Conservation (phyloP, 1,140 invertebrate species). For the Manduca sexta region DNA sequence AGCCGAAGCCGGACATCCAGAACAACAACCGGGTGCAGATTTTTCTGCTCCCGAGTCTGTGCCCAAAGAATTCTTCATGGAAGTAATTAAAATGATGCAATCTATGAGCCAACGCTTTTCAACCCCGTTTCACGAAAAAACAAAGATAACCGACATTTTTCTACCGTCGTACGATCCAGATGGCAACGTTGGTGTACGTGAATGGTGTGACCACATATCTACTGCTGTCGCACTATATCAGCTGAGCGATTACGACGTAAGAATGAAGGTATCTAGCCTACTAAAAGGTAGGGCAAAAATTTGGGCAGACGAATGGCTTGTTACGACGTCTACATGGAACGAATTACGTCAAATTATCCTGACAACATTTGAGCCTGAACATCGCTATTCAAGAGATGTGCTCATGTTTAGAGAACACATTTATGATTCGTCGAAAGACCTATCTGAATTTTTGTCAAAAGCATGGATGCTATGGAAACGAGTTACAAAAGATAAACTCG, state of each 20-base stretch:
- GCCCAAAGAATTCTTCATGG: no score
- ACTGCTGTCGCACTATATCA: no score
- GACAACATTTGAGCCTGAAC: neutral
- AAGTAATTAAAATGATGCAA: neutral
- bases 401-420: slow-evolving; percentile 24
- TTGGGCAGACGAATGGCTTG: neutral
- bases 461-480: slow-evolving; percentile 21
- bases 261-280: neutral
- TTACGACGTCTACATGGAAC: neutral
- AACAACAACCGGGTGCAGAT: no score
- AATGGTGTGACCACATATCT: no score
- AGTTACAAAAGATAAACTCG: slow-evolving; percentile 20
- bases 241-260: no score
- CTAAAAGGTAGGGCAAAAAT: neutral
- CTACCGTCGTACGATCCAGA: no score
- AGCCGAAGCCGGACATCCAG: no score
- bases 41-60: no score
- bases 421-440: slow-evolving; percentile 15
- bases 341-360: neutral
- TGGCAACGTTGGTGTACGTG: no score
- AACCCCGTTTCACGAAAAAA: no score
- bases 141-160: no score
- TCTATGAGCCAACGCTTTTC: neutral
- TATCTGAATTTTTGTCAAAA: slow-evolving; percentile 16
- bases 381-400: neutral